Base-by-base conservation (phyloP, 2,888 invertebrate genomes). In the Sipha maydis region DNA sequence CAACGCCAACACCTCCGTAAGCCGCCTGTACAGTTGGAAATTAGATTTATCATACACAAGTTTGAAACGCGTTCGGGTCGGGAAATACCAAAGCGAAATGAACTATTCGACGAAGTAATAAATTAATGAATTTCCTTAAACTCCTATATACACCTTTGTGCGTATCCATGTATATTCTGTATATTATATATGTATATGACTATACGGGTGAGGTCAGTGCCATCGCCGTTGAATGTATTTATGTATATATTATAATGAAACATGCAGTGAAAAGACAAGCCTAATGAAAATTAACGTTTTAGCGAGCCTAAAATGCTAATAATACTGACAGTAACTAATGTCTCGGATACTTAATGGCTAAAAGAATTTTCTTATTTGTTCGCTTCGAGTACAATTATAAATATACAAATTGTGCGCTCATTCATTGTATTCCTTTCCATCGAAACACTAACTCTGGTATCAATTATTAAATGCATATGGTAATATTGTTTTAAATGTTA, bases 321-420 rank as follows among this genome's bases (percentile, higher is more conserved):
- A 69, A 69, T 71, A 38, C 69, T 21, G 69, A 69, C 82, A 48
- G 41, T 82, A 48, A 71, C 69, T 82, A 82, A 82, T 82, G 69
- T 48, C 21, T 31, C 17, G 31, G n/a, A 82, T 21, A 25, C 80
- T 38, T 4, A 11, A 28, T 14, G 14, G 41, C 80, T 19, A 9
- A 78, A 80, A 71, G 31, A 71, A 69, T 82, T 69, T 48, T 61
- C 41, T 21, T 82, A 0, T 69, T 21, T 69, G 69, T 71, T 31
- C 28, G 8, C 69, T 82, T 67, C 28, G 41, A 31, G 14, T 48
- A 48, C 28, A 38, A 82, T 41, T 31, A 82, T 21, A 21, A 61
- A 61, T 3, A 11, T 7, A 11, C 17, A 11, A 67, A 34, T 34
- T 7, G 61, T 34, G 7, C 17, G 7, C 25, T 61, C 2, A 25